Base-by-base conservation (phyloP, 2,888 invertebrate species). In the Caenorhabditis sinica region DNA sequence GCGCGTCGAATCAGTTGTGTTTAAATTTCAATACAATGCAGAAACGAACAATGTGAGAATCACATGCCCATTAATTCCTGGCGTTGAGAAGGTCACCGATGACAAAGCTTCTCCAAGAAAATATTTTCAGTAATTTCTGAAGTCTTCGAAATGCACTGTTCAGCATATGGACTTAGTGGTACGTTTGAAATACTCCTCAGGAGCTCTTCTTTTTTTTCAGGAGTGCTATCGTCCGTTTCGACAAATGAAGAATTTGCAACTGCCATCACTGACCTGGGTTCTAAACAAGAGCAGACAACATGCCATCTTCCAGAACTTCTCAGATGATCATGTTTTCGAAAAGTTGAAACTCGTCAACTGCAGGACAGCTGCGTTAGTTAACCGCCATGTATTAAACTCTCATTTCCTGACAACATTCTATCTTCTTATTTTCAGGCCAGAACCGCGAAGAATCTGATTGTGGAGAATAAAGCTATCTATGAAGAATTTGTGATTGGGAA, bases 121-220 rank as follows among this genome's bases (percentile, higher is more conserved):
- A 43, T 69, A 56, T 28, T 69, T 69, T n/a, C 69, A 69, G 20
- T 28, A 69, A 13, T 69, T 23, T 56, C 13, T 69, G 25, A 56
- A 6, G 9, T 25, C 56, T 9, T 69, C 69, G 8, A 15, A 25
- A 23, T 40, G 28, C 1, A 11, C 56, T 0, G 56, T 69, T 25
- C 23, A 30, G 23, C 56, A 51, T 23, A 15, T 69, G 1, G 11
- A 36, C 23, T 8, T 69, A 1, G 51, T 20, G 53, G 68, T 68
- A 4, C 6, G 63, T 40, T 20, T 3, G 1, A 5, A 28, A 30
- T 15, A 53, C 9, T 9, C 20, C n/a, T 15, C 15, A 53, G 23
- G 23, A 45, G 4, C 40, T 40, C n/a, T 25, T 23, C 13, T 6
- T 15, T 28, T 65, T n/a, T 40, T 69, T 13, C 28, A 69, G 69